These are phyloP conservation scores for Puffinus mauretanicus DNA, from an alignment of 2,113 vertebrate genomes.

Conservation along the genomic window DNA sequence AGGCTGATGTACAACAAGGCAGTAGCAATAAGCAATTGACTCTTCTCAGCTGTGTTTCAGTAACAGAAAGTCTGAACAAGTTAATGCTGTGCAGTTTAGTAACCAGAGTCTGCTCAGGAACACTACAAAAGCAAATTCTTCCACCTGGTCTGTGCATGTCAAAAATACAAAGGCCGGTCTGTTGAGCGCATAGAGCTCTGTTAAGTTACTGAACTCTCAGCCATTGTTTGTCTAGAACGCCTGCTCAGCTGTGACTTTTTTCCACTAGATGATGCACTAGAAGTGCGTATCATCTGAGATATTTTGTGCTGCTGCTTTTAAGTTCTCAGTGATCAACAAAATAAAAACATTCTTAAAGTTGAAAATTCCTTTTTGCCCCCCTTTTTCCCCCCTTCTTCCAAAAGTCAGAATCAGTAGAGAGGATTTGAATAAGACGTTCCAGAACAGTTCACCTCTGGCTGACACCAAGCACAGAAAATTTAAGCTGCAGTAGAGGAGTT, in stretches of 20 bases:
- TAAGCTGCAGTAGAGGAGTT: neutral
- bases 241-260: neutral
- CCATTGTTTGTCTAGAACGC: neutral
- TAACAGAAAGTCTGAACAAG: neutral
- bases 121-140: neutral
- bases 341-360: neutral
- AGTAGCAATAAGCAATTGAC: neutral
- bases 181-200: neutral
- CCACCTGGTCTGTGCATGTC: neutral
- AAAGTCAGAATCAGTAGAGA: neutral
- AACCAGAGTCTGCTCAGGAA: neutral
- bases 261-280: neutral
- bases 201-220: neutral
- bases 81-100: neutral
- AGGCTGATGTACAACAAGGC: neutral
- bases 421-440: neutral
- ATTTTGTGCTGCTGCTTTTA: neutral
- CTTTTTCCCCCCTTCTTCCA: neutral
- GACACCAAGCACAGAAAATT: neutral
- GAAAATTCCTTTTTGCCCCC: neutral
- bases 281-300: neutral
- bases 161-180: neutral
- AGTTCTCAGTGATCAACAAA: neutral
- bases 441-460: neutral
- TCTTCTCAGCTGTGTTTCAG: neutral